Evolutionary conservation across 2,888 invertebrate genomes (phyloP).

Genomic region (Lamproptera curius): DNA sequence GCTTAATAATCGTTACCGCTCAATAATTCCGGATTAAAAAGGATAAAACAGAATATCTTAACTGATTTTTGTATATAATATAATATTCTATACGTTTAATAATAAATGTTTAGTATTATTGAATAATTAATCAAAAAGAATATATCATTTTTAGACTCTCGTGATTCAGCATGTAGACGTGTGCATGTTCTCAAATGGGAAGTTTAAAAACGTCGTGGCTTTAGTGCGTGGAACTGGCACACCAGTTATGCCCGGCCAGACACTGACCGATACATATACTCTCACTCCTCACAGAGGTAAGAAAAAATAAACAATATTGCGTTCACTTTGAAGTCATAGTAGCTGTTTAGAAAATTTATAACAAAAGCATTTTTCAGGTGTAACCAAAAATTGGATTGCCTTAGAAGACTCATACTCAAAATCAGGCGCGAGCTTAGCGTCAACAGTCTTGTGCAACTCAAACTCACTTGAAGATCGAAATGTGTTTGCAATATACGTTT

Average conservation of each 20-base stretch:
- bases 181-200: slow-evolving; percentile 96
- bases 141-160: slow-evolving; percentile 78
- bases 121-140: too few relatives aligned
- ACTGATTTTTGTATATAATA: too few relatives aligned
- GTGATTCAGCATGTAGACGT: slow-evolving; percentile 95
- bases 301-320: too few relatives aligned
- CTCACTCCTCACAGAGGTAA: slow-evolving; percentile 82
- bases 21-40: too few relatives aligned
- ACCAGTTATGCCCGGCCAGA: slow-evolving; percentile 82
- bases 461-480: slow-evolving; percentile 86
- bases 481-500: slow-evolving; percentile 93
- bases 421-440: slow-evolving; percentile 80
- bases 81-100: too few relatives aligned
- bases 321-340: too few relatives aligned
- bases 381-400: slow-evolving; percentile 94
- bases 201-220: slow-evolving; percentile 95
- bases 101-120: too few relatives aligned
- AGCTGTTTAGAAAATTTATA: too few relatives aligned
- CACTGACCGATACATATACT: slow-evolving; percentile 80
- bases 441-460: slow-evolving; percentile 74
- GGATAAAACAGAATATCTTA: neutral
- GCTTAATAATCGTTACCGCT: too few relatives aligned
- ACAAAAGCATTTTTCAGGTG: slow-evolving; percentile 58
- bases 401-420: slow-evolving; percentile 91
- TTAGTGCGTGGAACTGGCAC: slow-evolving; percentile 76